A percentile compares a stretch with the other conserved stretches of the same genome.
Evolutionary conservation across 2,797 vertebrate genomes (phyloP).

Genomic region (Rhynchotus rufescens): DNA sequence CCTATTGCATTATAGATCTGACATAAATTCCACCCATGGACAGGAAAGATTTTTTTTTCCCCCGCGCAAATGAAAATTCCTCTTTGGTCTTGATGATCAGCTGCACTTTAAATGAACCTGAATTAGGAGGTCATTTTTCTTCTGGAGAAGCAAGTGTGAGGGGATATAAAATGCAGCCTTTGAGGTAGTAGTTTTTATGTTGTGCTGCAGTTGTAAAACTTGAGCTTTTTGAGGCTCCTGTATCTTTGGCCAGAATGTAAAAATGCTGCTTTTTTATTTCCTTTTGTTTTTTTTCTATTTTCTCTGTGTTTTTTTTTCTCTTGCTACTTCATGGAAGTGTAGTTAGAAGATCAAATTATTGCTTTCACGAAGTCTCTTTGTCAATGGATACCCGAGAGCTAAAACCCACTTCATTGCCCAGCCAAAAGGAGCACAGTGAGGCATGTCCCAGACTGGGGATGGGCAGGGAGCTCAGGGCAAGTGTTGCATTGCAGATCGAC

Average conservation of each 20-base stretch:
- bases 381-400: slow-evolving; percentile 49
- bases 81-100: slow-evolving; percentile 65
- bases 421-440: slow-evolving; percentile 41
- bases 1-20: slow-evolving; percentile 59
- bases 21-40: slow-evolving; percentile 66
- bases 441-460: not conserved
- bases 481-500: not conserved
- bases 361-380: slow-evolving; percentile 32
- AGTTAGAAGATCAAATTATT: not conserved
- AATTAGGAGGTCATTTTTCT: slow-evolving; percentile 63
- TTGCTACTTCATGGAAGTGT: not conserved
- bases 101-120: slow-evolving; percentile 72
- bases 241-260: not conserved
- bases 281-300: too few species aligned
- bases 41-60: not conserved
- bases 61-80: slow-evolving; percentile 47
- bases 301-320: not conserved
- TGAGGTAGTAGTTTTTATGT: not conserved
- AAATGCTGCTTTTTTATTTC: not conserved
- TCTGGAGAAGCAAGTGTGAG: not conserved
- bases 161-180: not conserved
- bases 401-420: slow-evolving; percentile 50
- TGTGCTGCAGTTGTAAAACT: not conserved
- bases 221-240: not conserved
- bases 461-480: not conserved